phyloP scores from a whole-genome alignment of 2,797 vertebrate species.

The Otolemur crassicaudatus region DNA sequence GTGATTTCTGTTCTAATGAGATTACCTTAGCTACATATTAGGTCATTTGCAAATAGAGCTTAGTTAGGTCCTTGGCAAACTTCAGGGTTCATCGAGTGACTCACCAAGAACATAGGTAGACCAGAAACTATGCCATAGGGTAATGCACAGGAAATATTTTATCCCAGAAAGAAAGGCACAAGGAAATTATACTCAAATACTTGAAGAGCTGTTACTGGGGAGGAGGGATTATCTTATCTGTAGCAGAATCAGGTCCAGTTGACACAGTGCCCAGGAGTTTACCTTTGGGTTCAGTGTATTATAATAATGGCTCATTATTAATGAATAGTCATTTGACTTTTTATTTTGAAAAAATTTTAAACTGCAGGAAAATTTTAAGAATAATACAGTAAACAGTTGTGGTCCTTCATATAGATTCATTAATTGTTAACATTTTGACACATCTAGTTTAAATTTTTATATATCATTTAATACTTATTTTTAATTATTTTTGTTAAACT shows the following conservation, averaged over 20 bases:
- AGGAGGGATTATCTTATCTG: neutral
- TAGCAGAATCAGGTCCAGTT: neutral
- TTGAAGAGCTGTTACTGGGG: neutral
- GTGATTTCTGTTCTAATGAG: constrained; percentile 44
- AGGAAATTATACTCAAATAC: neutral
- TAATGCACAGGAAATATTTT: neutral
- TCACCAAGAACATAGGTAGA: neutral
- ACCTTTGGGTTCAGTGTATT: neutral
- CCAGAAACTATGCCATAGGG: neutral
- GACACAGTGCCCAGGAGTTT: neutral
- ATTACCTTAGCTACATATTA: neutral
- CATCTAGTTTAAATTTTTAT: neutral
- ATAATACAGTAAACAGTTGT: neutral
- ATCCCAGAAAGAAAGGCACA: neutral
- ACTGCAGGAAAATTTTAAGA: neutral
- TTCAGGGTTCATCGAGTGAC: neutral
- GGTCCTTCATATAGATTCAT: neutral
- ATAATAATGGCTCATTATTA: neutral
- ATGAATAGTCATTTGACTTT: neutral
- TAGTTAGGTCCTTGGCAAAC: neutral
- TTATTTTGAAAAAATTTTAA: neutral
- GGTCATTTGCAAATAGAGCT: neutral
- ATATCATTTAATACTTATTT: constrained; percentile 4
- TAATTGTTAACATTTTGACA: neutral
- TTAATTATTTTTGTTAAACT: neutral